phyloP scores from a whole-genome alignment of 2,888 invertebrate genomes.

The Neelides folsomi region DNA sequence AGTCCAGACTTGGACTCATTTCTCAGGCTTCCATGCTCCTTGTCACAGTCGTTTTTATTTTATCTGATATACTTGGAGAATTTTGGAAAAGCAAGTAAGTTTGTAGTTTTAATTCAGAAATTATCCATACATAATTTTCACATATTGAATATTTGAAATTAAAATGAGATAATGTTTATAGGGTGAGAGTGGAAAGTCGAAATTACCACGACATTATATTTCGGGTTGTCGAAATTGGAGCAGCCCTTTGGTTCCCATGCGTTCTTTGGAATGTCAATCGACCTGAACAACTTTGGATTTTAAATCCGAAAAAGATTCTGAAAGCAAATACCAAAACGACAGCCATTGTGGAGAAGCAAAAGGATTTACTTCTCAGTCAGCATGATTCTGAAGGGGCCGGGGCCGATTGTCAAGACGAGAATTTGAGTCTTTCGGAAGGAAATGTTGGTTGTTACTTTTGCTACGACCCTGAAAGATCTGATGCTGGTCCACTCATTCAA shows the following conservation, averaged over 20 bases:
- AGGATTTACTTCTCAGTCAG: not conserved
- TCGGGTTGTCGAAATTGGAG: slow-evolving; percentile 79
- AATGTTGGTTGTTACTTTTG: slow-evolving; percentile 78
- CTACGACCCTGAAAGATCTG: slow-evolving; percentile 63
- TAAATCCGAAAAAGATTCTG: slow-evolving; percentile 77
- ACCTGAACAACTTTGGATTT: slow-evolving; percentile 81
- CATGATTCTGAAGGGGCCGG: not conserved
- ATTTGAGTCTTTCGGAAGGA: slow-evolving; percentile 26
- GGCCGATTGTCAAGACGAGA: slow-evolving; percentile 20
- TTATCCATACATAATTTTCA: not conserved
- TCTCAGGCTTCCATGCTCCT: slow-evolving; percentile 84
- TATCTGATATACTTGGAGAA: slow-evolving; percentile 78
- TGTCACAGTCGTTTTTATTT: slow-evolving; percentile 73
- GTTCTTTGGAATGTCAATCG: slow-evolving; percentile 86
- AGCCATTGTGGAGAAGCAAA: slow-evolving; percentile 1
- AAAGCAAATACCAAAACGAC: slow-evolving; percentile 19
- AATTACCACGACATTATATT: slow-evolving; percentile 88
- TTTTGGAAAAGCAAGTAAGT: slow-evolving; percentile 85
- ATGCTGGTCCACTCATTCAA: slow-evolving; percentile 63
- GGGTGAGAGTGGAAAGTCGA: slow-evolving; percentile 73
- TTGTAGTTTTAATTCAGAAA: not conserved
- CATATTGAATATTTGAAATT: too few relatives aligned
- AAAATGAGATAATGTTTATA: slow-evolving; percentile 36
- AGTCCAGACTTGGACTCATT: slow-evolving; percentile 73
- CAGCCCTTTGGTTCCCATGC: slow-evolving; percentile 88